Base-by-base conservation (phyloP, 1,140 invertebrate genomes). In the Zaprionus taronus region DNA sequence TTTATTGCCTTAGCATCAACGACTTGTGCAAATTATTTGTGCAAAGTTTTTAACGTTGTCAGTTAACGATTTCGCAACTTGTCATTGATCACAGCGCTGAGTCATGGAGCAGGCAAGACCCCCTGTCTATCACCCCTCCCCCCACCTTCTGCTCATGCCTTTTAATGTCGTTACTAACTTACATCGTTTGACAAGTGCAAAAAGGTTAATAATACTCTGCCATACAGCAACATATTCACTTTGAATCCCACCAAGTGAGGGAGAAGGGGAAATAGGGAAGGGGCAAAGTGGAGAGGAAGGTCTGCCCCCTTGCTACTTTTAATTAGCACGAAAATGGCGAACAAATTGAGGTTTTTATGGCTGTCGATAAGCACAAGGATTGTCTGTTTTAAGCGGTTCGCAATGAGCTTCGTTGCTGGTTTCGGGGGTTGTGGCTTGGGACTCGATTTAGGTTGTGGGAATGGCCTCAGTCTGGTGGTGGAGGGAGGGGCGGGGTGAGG, bases 1-100 rank as follows among this genome's bases (percentile, higher is more conserved):
- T 83, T 83, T 87, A 87, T 87, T 82, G 83, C 80, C 69, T 72
- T 70, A 49, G 79, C 80, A 81, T 44, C 77, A 22, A 63, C 72
- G 67, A 70, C 74, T 80, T 69, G 81, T 58, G 66, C 64, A 83
- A 83, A 83, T 84, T 77, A 83, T 80, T 83, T 73, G 78, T 41
- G 66, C 55, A 84, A 84, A 84, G 81, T 84, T 84, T 81, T 73
- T 68, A 63, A 77, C 71, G 53, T 72, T 79, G 38, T 67, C 58
- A n/a, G 68, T 67, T 77, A 70, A 66, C 58, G 60, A 31, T 65
- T 65, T 17, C 9, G 20, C 58, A 68, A 73, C 62, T 73, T 77
- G 64, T 68, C 75, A 77, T 77, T 77, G 75, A 77, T 77, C 75
- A 74, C 58, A 57, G 64, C 14, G 41, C 57, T 73, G 58, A 67